Base-by-base conservation (phyloP, 2,888 invertebrate genomes). In the Leptopilina syphax region DNA sequence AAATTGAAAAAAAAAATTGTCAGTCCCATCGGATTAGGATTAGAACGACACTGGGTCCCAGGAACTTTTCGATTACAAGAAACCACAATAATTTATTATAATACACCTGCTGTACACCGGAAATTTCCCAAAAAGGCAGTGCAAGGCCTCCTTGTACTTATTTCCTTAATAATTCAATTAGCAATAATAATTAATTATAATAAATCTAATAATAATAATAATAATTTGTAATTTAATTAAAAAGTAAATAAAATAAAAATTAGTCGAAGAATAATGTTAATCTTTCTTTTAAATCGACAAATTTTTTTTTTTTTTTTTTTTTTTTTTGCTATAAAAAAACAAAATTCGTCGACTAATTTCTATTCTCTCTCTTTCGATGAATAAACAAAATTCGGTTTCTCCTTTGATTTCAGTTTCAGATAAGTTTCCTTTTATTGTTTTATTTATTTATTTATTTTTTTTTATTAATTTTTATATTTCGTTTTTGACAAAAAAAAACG, bases 21-120 rank as follows among this genome's bases (percentile, higher is more conserved):
- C 13, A 34, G 27, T 57, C 24, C 27, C 13, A 73, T 57, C 70
- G 34, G n/a, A 73, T 81, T 84, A n/a, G 70, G 70, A 73, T 57
- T 27, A 54, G 89, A 88, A 89, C 89, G 85, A 85, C 84, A 84
- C 86, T 89, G 89, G 81, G 83, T 85, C 88, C 87, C 88, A 89
- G 90, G 89, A 89, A 89, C 88, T 88, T 88, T 88, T 85, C 54
- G 54, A 90, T 90, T 91, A 90, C 88, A 90, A 89, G 90, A 91
- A 90, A 91, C 89, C 90, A 91, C 90, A 90, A 91, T 90, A 90
- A 90, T 90, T 90, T 89, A 91, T 90, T 90, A 91, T 90, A 90
- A 90, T 91, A 91, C 91, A 91, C 88, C 90, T 89, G 89, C 90
- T 90, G 90, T 91, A 90, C 90, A 91, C 90, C 89, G 88, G 89